These are phyloP conservation scores for Limnodromus scolopaceus DNA, from an alignment of 2,797 vertebrate species.

Conservation along the genomic window DNA sequence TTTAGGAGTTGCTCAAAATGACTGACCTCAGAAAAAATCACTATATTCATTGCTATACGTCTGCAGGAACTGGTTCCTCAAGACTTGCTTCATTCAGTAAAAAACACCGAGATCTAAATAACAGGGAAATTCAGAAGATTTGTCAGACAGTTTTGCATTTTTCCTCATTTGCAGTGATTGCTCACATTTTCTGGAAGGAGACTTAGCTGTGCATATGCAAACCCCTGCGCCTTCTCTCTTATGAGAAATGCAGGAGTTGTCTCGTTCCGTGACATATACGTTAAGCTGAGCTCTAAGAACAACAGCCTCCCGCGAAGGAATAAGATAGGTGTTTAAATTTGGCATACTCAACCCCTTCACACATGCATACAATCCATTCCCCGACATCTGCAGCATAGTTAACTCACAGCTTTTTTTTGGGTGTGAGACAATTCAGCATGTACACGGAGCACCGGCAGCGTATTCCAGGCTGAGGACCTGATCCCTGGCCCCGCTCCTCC, in stretches of 20 bases:
- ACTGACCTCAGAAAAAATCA: neutral
- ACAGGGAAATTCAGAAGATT: neutral
- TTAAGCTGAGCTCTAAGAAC: neutral
- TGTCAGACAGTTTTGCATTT: neutral
- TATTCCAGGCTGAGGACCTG: neutral
- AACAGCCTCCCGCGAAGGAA: neutral
- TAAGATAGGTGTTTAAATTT: slow-evolving; percentile 12
- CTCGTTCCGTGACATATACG: neutral
- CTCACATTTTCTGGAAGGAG: neutral
- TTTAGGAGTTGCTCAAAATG: neutral
- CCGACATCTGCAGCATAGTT: neutral
- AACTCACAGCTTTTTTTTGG: neutral
- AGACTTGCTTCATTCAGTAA: neutral
- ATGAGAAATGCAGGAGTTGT: neutral
- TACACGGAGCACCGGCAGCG: neutral
- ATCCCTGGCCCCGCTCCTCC: neutral
- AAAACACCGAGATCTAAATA: neutral
- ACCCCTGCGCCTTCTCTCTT: neutral
- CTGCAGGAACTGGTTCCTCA: neutral
- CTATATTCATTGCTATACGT: neutral
- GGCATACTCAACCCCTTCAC: neutral
- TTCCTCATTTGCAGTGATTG: neutral
- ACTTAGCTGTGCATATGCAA: neutral
- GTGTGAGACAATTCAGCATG: neutral
- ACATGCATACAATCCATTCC: neutral